These are phyloP conservation scores for Nesogale talazaci DNA, from an alignment of 2,113 vertebrate species.

Conservation along the genomic window DNA sequence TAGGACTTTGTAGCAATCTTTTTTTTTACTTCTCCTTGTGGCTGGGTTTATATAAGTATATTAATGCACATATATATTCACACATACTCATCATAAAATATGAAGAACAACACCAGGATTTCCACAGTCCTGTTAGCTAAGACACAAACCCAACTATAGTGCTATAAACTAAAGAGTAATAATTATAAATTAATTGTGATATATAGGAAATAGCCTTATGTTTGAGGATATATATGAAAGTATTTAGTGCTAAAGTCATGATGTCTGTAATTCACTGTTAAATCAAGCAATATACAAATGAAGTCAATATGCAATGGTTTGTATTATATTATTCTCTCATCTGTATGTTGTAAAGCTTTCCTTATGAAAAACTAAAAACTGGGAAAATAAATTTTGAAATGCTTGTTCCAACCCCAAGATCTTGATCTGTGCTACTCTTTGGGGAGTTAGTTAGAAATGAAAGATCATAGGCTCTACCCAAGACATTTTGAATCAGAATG, in stretches of 20 bases:
- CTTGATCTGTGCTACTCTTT: too few relatives aligned
- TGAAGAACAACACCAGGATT: neutral
- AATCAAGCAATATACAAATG: neutral
- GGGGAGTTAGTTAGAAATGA: neutral
- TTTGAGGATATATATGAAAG: neutral
- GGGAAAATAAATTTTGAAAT: neutral
- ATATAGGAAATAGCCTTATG: neutral
- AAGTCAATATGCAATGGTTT: slow-evolving; percentile 14
- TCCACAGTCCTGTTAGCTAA: neutral
- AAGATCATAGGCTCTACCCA: neutral
- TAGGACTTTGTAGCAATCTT: too few relatives aligned
- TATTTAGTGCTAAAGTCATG: neutral
- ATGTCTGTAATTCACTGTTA: slow-evolving; percentile 8
- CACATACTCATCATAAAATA: neutral
- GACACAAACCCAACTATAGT: neutral
- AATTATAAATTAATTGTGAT: neutral
- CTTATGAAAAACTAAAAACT: neutral
- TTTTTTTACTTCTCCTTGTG: too few relatives aligned
- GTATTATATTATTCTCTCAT: neutral
- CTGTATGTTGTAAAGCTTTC: neutral
- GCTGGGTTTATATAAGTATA: neutral
- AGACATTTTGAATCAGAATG: neutral
- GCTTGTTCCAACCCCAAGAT: neutral
- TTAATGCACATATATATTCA: neutral
- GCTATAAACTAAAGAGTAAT: neutral